Evolutionary conservation across 2,888 invertebrate species (phyloP).

Genomic region (Oconnorella tubifera): DNA sequence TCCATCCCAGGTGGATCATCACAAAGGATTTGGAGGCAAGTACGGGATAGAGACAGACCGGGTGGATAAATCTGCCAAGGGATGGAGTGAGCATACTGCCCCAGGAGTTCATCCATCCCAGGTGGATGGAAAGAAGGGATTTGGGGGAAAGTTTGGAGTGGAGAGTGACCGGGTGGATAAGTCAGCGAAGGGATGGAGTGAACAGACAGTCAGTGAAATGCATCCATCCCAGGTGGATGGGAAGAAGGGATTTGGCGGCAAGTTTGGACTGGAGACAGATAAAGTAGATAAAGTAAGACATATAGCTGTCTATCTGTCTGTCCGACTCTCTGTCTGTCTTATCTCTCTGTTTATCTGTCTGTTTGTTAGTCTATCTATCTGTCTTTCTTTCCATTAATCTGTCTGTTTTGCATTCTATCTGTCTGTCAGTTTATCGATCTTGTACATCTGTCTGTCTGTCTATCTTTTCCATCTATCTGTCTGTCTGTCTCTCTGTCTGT

Average conservation of each 20-base stretch:
- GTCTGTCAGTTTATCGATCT: too few species aligned
- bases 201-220: background rate
- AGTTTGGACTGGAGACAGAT: conserved; percentile 57
- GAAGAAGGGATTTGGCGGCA: conserved; percentile 59
- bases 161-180: conserved; percentile 66
- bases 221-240: conserved; percentile 41
- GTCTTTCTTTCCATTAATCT: too few species aligned
- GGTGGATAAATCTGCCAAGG: conserved; percentile 66
- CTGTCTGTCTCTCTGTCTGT: too few species aligned
- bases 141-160: conserved; percentile 57
- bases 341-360: too few species aligned
- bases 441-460: too few species aligned
- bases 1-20: conserved; percentile 33
- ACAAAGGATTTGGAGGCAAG: conserved; percentile 56
- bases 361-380: too few species aligned
- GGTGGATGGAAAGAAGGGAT: conserved; percentile 46
- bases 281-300: conserved; percentile 73
- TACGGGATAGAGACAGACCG: conserved; percentile 57
- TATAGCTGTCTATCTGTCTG: too few species aligned
- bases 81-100: conserved; percentile 58
- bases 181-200: conserved; percentile 47
- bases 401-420: too few species aligned
- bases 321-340: too few species aligned
- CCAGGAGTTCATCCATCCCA: conserved; percentile 64
- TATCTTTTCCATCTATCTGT: too few species aligned